Percentiles rank a stretch among this genome's conserved stretches.
Evolutionary conservation across 1,140 invertebrate species (phyloP).

Genomic region (Solenopsis fugax): DNA sequence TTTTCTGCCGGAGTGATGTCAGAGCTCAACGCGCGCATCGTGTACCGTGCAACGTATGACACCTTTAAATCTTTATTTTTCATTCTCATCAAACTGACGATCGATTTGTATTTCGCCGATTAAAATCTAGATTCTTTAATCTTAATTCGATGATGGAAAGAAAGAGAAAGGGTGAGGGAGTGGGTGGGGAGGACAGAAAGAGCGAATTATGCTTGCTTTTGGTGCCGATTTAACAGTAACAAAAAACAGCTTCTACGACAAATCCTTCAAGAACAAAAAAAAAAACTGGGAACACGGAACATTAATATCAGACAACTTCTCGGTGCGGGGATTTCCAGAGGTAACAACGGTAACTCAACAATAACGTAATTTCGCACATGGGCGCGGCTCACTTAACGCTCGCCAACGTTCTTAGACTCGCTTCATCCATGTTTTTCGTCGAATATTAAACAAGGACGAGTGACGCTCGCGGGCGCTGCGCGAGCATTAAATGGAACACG

Average conservation of each 20-base stretch:
- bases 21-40: neutral
- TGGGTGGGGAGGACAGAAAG: neutral
- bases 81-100: slow-evolving; percentile 8
- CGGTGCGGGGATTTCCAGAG: slow-evolving; percentile 18
- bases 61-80: neutral
- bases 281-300: slow-evolving; percentile 36
- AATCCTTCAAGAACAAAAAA: slow-evolving; percentile 43
- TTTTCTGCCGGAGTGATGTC: neutral
- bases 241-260: slow-evolving; percentile 35
- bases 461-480: too few species aligned
- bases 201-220: slow-evolving; percentile 61
- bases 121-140: slow-evolving; percentile 16
- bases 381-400: too few species aligned
- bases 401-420: too few species aligned
- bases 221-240: slow-evolving; percentile 45
- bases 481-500: too few species aligned
- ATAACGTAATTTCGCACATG: slow-evolving; percentile 34
- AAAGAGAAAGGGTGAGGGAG: slow-evolving; percentile 1
- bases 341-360: slow-evolving; percentile 59
- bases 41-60: neutral
- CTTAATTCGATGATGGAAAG: slow-evolving; percentile 37
- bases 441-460: too few species aligned
- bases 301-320: slow-evolving; percentile 36
- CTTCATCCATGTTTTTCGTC: too few species aligned
- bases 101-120: slow-evolving; percentile 59